A percentile compares a stretch with the other conserved stretches of the same genome.
Conservation (phyloP, 2,888 invertebrate species). For the Xiphydria camelus region DNA sequence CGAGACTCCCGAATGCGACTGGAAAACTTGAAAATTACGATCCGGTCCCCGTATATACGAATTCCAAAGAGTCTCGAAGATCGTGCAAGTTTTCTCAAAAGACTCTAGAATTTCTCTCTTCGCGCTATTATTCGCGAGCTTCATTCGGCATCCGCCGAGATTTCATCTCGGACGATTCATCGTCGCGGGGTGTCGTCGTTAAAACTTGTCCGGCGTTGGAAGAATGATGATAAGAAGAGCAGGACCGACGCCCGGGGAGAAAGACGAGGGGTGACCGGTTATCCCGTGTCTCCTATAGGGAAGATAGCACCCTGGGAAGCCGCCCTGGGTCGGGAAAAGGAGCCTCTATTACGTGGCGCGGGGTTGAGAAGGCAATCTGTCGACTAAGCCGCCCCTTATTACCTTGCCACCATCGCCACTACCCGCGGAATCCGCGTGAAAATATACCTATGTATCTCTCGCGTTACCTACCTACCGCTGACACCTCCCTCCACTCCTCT, state of each 20-base stretch:
- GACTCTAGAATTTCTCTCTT: too few relatives aligned
- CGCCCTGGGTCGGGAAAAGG: constrained; percentile 27
- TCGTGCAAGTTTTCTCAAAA: too few relatives aligned
- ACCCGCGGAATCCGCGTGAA: constrained; percentile 38
- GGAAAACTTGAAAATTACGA: too few relatives aligned
- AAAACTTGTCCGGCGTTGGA: too few relatives aligned
- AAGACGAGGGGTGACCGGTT: background rate
- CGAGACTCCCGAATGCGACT: too few relatives aligned
- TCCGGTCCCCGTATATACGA: too few relatives aligned
- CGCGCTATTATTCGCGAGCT: too few relatives aligned
- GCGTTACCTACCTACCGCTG: constrained; percentile 4
- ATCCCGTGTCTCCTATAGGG: constrained; percentile 1
- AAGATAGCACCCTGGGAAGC: constrained; percentile 21
- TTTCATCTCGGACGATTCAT: too few relatives aligned
- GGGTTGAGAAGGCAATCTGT: constrained; percentile 44
- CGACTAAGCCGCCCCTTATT: constrained; percentile 51
- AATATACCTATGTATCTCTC: constrained; percentile 25
- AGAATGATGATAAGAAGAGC: too few relatives aligned
- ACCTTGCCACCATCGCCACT: constrained; percentile 36
- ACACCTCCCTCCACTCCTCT: constrained; percentile 1
- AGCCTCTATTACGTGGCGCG: constrained; percentile 28
- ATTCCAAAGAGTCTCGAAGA: too few relatives aligned
- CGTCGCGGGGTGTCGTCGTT: too few relatives aligned
- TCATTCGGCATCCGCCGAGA: too few relatives aligned
- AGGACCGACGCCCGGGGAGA: background rate